These are phyloP conservation scores for Passer montanus DNA, from an alignment of 2,113 vertebrate species.

Conservation along the genomic window DNA sequence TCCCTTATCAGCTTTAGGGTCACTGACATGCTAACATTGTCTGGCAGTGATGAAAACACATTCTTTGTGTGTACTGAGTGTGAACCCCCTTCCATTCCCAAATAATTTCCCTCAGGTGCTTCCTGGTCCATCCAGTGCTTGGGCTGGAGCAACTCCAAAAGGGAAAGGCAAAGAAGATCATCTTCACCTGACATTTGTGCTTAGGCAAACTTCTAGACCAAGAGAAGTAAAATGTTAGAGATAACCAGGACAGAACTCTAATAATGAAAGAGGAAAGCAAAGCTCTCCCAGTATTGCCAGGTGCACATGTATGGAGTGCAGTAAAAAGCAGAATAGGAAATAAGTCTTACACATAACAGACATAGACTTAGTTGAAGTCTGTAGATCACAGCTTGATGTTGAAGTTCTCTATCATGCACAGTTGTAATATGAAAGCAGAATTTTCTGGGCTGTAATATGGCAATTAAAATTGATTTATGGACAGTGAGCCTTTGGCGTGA, in stretches of 20 bases:
- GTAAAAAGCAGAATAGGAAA: background rate
- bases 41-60: background rate
- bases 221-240: background rate
- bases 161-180: background rate
- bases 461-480: slow-evolving; percentile 56
- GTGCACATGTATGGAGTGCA: background rate
- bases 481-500: background rate
- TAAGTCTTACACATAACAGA: background rate
- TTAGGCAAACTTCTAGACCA: background rate
- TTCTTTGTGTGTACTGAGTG: background rate
- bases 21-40: background rate
- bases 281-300: background rate
- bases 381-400: background rate
- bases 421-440: background rate
- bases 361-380: background rate
- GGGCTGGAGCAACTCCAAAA: background rate
- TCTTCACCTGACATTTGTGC: background rate
- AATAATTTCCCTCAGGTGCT: background rate
- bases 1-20: background rate
- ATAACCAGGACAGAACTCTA: background rate
- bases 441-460: slow-evolving; percentile 25
- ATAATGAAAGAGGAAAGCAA: background rate
- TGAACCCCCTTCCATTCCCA: background rate
- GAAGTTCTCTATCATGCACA: background rate
- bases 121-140: background rate